phyloP scores from a whole-genome alignment of 1,140 invertebrate genomes.

The Apis dorsata region DNA sequence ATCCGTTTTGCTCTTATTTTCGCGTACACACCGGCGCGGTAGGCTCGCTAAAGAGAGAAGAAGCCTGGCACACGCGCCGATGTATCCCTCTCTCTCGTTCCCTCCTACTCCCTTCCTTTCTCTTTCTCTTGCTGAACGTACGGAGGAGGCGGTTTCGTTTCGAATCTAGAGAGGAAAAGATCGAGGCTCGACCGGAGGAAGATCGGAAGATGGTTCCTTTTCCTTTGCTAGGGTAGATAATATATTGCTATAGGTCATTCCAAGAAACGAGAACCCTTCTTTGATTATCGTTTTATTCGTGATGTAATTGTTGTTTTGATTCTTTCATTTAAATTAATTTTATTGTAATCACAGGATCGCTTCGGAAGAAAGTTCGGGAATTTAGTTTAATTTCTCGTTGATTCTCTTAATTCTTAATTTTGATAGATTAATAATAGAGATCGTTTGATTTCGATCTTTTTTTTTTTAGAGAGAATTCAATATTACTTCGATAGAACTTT shows the following conservation, averaged over 20 bases:
- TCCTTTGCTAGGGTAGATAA: slow-evolving; percentile 40
- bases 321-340: too few relatives aligned
- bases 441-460: too few relatives aligned
- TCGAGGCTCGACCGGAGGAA: slow-evolving; percentile 14
- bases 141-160: slow-evolving; percentile 51
- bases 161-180: slow-evolving; percentile 32
- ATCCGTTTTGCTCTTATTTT: slow-evolving; percentile 32
- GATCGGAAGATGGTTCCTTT: slow-evolving; percentile 47
- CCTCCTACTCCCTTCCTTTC: not conserved
- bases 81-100: slow-evolving; percentile 39
- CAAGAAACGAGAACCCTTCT: slow-evolving; percentile 50
- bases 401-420: too few relatives aligned
- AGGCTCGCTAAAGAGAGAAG: slow-evolving; percentile 55
- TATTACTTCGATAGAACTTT: too few relatives aligned
- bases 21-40: slow-evolving; percentile 36
- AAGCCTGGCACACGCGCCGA: slow-evolving; percentile 63
- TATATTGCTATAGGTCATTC: slow-evolving; percentile 55
- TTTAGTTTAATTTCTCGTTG: too few relatives aligned
- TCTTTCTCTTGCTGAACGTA: slow-evolving; percentile 45
- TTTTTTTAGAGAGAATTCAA: too few relatives aligned
- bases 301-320: too few relatives aligned
- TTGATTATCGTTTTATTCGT: not conserved
- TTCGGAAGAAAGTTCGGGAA: too few relatives aligned
- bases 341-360: too few relatives aligned
- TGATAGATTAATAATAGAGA: too few relatives aligned